phyloP scores from a whole-genome alignment of 2,797 vertebrate genomes.

The Falco columbarius region DNA sequence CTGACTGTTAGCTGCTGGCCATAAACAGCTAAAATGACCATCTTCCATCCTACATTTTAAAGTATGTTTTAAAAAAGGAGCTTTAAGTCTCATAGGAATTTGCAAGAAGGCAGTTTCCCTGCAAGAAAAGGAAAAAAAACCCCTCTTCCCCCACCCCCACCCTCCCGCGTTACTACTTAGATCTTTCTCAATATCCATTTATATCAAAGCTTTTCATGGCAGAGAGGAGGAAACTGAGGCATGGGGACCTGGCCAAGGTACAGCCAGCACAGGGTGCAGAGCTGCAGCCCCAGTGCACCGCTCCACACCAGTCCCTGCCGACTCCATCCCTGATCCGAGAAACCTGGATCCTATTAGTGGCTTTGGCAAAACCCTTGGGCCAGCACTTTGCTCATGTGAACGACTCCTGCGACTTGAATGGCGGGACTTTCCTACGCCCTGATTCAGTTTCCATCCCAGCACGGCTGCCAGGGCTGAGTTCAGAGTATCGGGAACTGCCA shows the following conservation, averaged over 20 bases:
- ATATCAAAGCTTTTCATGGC: background rate
- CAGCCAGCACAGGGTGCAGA: fast-evolving
- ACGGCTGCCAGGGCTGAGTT: fast-evolving
- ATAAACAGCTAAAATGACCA: background rate
- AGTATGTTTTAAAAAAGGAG: background rate
- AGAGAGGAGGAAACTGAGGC: background rate
- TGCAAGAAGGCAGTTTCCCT: background rate
- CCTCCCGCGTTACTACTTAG: background rate
- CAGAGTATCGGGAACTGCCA: background rate
- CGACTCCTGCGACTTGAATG: background rate
- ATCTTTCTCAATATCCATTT: background rate
- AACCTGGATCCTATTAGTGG: constrained; percentile 53
- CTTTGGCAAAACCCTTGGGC: constrained; percentile 20
- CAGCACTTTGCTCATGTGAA: background rate
- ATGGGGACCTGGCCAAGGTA: fast-evolving
- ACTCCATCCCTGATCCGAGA: fast-evolving
- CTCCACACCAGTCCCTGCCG: background rate
- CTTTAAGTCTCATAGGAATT: background rate
- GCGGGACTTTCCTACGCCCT: background rate
- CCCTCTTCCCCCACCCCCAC: no score
- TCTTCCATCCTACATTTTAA: background rate
- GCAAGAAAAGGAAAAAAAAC: background rate
- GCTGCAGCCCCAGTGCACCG: fast-evolving
- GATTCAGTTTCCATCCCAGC: background rate
- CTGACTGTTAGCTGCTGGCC: background rate